A percentile compares a stretch with the other conserved stretches of the same genome.
Evolutionary conservation across 1,140 invertebrate genomes (phyloP).

Genomic region (Meloidogyne hapla): DNA sequence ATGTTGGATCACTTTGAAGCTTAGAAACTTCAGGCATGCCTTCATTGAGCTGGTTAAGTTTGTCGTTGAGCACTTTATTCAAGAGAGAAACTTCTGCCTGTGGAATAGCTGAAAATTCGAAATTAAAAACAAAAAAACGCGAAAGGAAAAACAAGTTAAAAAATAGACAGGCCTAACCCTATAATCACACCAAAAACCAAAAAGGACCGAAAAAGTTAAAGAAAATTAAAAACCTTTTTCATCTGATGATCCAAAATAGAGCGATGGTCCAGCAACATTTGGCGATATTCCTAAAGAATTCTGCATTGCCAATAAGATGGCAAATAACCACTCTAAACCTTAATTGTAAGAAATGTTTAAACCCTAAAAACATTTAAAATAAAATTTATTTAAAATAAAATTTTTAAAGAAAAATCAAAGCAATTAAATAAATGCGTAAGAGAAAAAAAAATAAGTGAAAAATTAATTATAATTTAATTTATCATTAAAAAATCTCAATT

Average conservation of each 20-base stretch:
- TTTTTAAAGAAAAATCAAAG: background rate
- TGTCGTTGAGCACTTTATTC: slow-evolving; percentile 50
- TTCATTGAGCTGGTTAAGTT: slow-evolving; percentile 46
- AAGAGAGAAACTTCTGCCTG: slow-evolving; percentile 43
- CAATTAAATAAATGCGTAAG: background rate
- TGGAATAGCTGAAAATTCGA: slow-evolving; percentile 18
- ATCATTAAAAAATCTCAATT: slow-evolving; percentile 16
- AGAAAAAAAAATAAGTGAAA: background rate
- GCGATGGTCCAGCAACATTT: background rate
- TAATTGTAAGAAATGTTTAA: background rate
- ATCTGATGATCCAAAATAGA: background rate
- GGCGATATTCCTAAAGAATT: background rate
- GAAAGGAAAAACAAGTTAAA: too few species aligned
- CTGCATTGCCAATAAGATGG: background rate
- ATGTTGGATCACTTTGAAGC: slow-evolving; percentile 46
- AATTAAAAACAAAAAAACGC: too few species aligned
- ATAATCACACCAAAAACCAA: too few species aligned
- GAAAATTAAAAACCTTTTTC: background rate
- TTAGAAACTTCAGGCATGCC: slow-evolving; percentile 41
- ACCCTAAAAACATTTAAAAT: background rate
- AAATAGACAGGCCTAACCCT: background rate
- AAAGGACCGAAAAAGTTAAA: background rate
- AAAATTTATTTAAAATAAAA: background rate
- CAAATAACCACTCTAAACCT: background rate
- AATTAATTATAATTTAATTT: background rate